These are phyloP conservation scores for Labroides dimidiatus DNA, from an alignment of 2,797 vertebrate species.

Conservation along the genomic window DNA sequence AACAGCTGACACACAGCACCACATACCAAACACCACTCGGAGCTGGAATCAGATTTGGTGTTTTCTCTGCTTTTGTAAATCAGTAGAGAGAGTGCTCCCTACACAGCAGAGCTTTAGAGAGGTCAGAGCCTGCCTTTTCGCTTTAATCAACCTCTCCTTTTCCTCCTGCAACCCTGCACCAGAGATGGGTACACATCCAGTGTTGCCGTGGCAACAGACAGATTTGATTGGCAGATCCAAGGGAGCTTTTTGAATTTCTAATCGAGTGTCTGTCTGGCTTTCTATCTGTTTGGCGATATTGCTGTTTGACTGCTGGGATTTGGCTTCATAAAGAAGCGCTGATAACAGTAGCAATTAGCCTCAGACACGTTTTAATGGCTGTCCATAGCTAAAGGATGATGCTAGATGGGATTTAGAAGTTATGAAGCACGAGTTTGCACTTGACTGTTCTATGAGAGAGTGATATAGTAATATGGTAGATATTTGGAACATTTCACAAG, in stretches of 20 bases:
- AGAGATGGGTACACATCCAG: conserved; percentile 42
- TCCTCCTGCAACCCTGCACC: conserved; percentile 27
- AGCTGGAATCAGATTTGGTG: conserved; percentile 3
- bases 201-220: conserved; percentile 66
- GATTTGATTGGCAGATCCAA: conserved; percentile 73
- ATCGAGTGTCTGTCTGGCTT: conserved; percentile 72
- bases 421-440: conserved; percentile 16
- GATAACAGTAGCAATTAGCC: conserved; percentile 68
- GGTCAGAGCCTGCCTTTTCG: conserved; percentile 30
- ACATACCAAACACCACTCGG: not conserved
- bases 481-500: conserved; percentile 37
- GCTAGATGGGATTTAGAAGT: conserved; percentile 36
- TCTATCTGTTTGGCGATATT: conserved; percentile 58
- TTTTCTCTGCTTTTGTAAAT: conserved; percentile 21
- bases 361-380: conserved; percentile 43
- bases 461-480: conserved; percentile 53
- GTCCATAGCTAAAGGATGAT: conserved; percentile 42
- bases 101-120: conserved; percentile 39
- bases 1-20: not conserved
- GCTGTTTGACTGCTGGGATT: conserved; percentile 66
- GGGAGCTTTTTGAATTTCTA: conserved; percentile 73
- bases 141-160: conserved; percentile 65
- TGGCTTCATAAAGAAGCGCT: conserved; percentile 35
- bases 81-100: conserved; percentile 14
- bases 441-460: conserved; percentile 33